These are phyloP conservation scores for Sclerurus mexicanus DNA, from an alignment of 2,113 vertebrate species.

Conservation along the genomic window DNA sequence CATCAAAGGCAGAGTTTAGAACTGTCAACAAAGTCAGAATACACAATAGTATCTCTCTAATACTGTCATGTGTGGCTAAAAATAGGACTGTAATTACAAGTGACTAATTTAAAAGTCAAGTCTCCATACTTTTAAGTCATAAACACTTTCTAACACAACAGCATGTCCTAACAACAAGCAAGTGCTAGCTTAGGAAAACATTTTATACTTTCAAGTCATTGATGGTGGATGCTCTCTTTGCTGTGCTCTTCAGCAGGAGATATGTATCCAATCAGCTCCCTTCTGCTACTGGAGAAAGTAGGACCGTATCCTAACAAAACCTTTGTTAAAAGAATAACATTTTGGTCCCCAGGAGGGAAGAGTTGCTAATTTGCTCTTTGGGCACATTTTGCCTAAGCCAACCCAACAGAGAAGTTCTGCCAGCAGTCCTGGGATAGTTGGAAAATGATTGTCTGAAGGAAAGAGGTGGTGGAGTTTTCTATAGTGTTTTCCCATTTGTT, in stretches of 20 bases:
- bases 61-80: background rate
- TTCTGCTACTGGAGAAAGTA: background rate
- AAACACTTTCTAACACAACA: background rate
- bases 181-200: slow-evolving; percentile 36
- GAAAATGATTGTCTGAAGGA: background rate
- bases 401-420: background rate
- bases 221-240: background rate
- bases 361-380: background rate
- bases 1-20: slow-evolving; percentile 1
- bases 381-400: slow-evolving; percentile 1
- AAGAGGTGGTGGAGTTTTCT: background rate
- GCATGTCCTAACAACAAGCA: background rate
- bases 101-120: background rate
- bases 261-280: background rate
- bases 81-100: slow-evolving; percentile 24
- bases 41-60: background rate
- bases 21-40: background rate
- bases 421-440: background rate
- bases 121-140: background rate
- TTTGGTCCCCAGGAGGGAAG: background rate
- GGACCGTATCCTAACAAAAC: slow-evolving; percentile 2
- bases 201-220: background rate
- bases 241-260: background rate
- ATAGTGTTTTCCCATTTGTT: background rate
- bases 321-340: slow-evolving; percentile 18